Conservation (phyloP, 2,113 vertebrate genomes). For the Daboia siamensis region DNA sequence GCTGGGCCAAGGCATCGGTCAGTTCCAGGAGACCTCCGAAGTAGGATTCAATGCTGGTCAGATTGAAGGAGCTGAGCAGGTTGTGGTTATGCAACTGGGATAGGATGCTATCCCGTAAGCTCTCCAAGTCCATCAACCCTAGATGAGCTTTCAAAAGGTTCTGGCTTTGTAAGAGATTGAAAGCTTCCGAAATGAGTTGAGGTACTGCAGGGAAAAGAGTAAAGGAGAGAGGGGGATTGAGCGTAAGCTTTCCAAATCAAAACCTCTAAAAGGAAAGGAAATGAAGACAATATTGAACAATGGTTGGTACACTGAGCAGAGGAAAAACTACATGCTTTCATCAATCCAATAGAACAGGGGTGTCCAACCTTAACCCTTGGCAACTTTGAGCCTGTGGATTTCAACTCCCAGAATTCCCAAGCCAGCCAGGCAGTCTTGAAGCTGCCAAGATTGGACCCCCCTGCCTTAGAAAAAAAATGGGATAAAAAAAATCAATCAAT, state of each 20-base stretch:
- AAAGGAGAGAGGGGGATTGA: neutral
- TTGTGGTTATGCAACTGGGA: conserved; percentile 70
- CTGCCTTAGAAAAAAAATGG: neutral
- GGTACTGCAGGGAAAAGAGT: conserved; percentile 73
- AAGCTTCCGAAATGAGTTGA: conserved; percentile 77
- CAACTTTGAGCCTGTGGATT: too few relatives aligned
- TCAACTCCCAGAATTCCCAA: too few relatives aligned
- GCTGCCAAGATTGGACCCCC: neutral
- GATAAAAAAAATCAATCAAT: neutral
- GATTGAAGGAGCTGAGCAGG: conserved; percentile 37
- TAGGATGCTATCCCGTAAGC: conserved; percentile 82
- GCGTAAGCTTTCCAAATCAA: neutral
- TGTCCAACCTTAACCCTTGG: too few relatives aligned
- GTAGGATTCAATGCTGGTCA: conserved; percentile 72
- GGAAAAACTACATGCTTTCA: too few relatives aligned
- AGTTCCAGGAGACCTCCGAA: conserved; percentile 83
- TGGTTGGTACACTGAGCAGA: neutral
- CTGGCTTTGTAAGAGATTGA: conserved; percentile 78
- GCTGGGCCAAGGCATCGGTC: conserved; percentile 81
- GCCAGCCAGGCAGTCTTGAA: neutral
- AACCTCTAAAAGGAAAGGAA: neutral
- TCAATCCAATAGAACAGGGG: too few relatives aligned
- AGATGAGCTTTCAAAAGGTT: conserved; percentile 86
- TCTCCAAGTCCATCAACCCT: conserved; percentile 85
- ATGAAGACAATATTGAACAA: neutral